phyloP scores from a whole-genome alignment of 2,888 invertebrate genomes.

The Dasypogon diadema region DNA sequence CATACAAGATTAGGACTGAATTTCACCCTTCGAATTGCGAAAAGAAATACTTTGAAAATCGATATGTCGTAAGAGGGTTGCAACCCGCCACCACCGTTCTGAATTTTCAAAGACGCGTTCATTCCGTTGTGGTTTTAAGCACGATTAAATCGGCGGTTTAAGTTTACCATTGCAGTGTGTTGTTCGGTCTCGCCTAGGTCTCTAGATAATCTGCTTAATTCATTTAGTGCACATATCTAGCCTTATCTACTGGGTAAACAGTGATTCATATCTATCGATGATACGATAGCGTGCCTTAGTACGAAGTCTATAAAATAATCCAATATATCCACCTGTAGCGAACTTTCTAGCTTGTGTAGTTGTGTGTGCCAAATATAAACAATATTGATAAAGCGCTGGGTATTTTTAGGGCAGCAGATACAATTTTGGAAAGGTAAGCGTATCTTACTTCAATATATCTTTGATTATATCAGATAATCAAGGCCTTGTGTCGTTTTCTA shows the following conservation, averaged over 20 bases:
- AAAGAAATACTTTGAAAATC: conserved; percentile 18
- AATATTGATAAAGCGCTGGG: conserved; percentile 34
- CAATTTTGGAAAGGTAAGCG: too few species aligned
- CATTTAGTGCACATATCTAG: neutral
- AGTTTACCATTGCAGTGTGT: neutral
- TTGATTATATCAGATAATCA: too few species aligned
- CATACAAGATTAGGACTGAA: conserved; percentile 3
- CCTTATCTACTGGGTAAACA: neutral
- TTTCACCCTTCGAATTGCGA: conserved; percentile 10
- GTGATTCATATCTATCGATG: neutral
- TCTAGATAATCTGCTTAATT: too few species aligned
- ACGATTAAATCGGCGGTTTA: neutral
- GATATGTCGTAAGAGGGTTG: neutral
- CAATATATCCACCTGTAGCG: conserved; percentile 23
- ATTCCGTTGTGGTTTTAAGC: neutral
- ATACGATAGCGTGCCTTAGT: neutral
- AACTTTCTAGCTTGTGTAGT: neutral
- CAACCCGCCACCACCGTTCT: too few species aligned
- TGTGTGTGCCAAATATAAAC: conserved; percentile 4
- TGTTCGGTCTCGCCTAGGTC: neutral
- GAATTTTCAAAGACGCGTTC: conserved; percentile 15
- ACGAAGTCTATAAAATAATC: neutral
- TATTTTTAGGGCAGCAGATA: too few species aligned
- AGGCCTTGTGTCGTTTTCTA: too few species aligned
- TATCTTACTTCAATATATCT: too few species aligned